These are phyloP conservation scores for Macheiramphus alcinus DNA, from an alignment of 2,113 vertebrate species.

Conservation along the genomic window DNA sequence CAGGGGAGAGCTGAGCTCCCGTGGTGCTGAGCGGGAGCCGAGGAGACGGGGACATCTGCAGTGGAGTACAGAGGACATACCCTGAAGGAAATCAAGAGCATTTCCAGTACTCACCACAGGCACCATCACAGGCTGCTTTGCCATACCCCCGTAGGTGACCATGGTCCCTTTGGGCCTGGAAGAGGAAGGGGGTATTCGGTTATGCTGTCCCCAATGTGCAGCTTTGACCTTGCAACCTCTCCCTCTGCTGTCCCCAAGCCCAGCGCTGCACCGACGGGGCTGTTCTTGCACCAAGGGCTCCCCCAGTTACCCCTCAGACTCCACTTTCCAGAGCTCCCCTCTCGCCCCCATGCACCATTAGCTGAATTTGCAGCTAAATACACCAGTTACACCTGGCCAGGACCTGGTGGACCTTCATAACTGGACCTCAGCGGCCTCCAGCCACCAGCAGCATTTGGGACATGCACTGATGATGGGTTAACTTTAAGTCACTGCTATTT, in stretches of 20 bases:
- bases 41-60: neutral
- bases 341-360: neutral
- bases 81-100: neutral
- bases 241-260: accelerated
- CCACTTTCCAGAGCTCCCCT: neutral
- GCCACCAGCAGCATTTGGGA: accelerated
- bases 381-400: neutral
- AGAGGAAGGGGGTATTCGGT: neutral
- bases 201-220: neutral
- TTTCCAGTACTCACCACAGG: conserved; percentile 83
- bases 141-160: conserved; percentile 98
- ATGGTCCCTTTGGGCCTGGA: conserved; percentile 85
- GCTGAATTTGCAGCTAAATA: neutral
- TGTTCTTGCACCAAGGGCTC: neutral
- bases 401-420: neutral
- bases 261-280: accelerated
- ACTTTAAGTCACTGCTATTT: neutral
- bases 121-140: conserved; percentile 88
- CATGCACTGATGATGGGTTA: accelerated
- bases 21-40: accelerated
- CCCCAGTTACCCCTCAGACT: neutral
- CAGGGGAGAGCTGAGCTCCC: neutral
- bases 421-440: neutral
- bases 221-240: neutral
- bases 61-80: neutral